A percentile compares a stretch with the other conserved stretches of the same genome.
phyloP scores from a whole-genome alignment of 2,888 invertebrate genomes.

The Isotomurus palustris region DNA sequence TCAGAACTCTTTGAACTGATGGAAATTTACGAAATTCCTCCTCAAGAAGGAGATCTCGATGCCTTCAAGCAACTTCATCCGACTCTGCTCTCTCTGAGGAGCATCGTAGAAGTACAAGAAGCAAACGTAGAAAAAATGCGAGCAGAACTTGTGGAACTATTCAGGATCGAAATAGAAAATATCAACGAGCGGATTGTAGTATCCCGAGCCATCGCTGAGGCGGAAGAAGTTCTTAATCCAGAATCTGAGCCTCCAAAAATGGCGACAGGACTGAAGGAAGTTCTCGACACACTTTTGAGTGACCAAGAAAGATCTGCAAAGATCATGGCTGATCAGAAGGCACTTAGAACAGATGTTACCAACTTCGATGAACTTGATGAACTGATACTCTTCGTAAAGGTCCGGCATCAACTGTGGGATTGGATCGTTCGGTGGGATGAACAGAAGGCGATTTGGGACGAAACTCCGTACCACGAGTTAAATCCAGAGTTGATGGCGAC shows the following conservation, averaged over 20 bases:
- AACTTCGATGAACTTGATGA: conserved; percentile 76
- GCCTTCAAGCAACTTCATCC: conserved; percentile 48
- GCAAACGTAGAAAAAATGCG: conserved; percentile 67
- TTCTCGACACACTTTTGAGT: conserved; percentile 60
- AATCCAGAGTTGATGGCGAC: conserved; percentile 69
- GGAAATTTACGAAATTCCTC: conserved; percentile 69
- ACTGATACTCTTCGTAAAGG: conserved; percentile 70
- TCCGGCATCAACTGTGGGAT: conserved; percentile 75
- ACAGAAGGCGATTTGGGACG: conserved; percentile 63
- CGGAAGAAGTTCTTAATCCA: conserved; percentile 68
- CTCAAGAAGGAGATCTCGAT: conserved; percentile 64
- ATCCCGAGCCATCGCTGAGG: conserved; percentile 62
- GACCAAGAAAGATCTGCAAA: conserved; percentile 67
- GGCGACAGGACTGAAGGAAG: conserved; percentile 59
- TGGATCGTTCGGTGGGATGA: conserved; percentile 70
- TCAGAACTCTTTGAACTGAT: conserved; percentile 79
- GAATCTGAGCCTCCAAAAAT: conserved; percentile 66
- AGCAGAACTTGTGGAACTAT: conserved; percentile 64
- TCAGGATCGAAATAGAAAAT: conserved; percentile 71
- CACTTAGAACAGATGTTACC: conserved; percentile 80
- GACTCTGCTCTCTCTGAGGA: conserved; percentile 55
- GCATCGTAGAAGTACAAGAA: conserved; percentile 64
- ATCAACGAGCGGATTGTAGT: conserved; percentile 68
- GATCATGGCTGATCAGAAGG: conserved; percentile 75
- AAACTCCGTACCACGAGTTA: conserved; percentile 60